Evolutionary conservation across 1,140 invertebrate species (phyloP).

Genomic region (Brachionus paranguensis): DNA sequence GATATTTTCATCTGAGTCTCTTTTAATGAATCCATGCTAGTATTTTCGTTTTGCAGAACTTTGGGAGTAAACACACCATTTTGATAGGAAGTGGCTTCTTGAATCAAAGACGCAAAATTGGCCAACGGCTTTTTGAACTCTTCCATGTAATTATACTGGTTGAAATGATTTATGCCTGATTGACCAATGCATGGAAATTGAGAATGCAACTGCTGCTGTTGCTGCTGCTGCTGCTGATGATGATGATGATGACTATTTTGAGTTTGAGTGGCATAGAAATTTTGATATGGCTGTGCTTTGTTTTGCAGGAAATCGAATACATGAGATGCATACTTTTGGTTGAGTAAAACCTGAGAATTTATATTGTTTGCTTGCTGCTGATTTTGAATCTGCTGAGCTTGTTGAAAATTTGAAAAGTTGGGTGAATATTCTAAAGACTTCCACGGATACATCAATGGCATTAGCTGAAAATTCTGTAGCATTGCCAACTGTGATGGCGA

Average conservation of each 20-base stretch:
- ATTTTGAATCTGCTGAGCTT: not conserved
- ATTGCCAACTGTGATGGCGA: not conserved
- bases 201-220: not conserved
- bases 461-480: conserved; percentile 8
- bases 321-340: conserved; percentile 26
- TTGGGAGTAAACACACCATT: not conserved
- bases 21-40: not conserved
- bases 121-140: conserved; percentile 10
- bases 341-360: not conserved
- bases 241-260: not conserved
- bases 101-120: conserved; percentile 5
- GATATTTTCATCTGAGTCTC: conserved; percentile 26
- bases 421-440: not conserved
- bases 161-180: not conserved
- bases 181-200: not conserved
- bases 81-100: not conserved
- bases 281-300: not conserved
- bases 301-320: not conserved
- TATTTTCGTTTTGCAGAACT: not conserved
- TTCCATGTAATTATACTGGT: conserved; percentile 17
- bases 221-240: not conserved
- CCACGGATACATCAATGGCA: conserved; percentile 16
- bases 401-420: not conserved
- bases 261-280: not conserved
- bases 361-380: not conserved